A percentile compares a stretch with the other conserved stretches of the same genome.
Evolutionary conservation across 2,797 vertebrate genomes (phyloP).

Genomic region (Trachops cirrhosus): DNA sequence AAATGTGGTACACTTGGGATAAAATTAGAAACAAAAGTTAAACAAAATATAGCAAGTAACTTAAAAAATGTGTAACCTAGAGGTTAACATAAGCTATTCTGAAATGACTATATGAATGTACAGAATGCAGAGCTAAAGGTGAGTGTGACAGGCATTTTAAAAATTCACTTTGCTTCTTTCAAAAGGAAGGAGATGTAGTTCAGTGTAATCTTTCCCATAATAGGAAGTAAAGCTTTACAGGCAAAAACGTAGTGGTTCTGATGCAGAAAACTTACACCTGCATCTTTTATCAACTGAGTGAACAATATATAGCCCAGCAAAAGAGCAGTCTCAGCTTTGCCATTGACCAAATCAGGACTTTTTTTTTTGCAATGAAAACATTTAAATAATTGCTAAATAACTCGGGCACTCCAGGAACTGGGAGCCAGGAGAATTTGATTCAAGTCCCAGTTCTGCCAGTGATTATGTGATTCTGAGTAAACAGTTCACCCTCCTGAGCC

Average conservation of each 20-base stretch:
- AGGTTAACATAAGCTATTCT: slow-evolving; percentile 33
- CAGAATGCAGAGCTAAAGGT: slow-evolving; percentile 61
- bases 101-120: slow-evolving; percentile 23
- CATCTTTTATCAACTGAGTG: slow-evolving; percentile 25
- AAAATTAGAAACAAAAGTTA: slow-evolving; percentile 56
- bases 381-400: neutral
- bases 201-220: slow-evolving; percentile 47
- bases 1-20: slow-evolving; percentile 15
- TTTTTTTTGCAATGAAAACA: neutral
- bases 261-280: slow-evolving; percentile 36
- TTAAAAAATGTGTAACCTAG: slow-evolving; percentile 62
- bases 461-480: slow-evolving; percentile 3
- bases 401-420: neutral
- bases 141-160: slow-evolving; percentile 31
- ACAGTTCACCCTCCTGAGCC: neutral
- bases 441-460: neutral
- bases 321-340: neutral
- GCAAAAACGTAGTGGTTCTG: neutral
- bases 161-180: slow-evolving; percentile 43
- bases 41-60: slow-evolving; percentile 57
- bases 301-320: neutral
- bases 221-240: slow-evolving; percentile 37
- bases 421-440: neutral
- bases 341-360: slow-evolving; percentile 5
- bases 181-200: slow-evolving; percentile 28